A percentile compares a stretch with the other conserved stretches of the same genome.
phyloP scores from a whole-genome alignment of 2,797 vertebrate species.

The Sebastes cheni region DNA sequence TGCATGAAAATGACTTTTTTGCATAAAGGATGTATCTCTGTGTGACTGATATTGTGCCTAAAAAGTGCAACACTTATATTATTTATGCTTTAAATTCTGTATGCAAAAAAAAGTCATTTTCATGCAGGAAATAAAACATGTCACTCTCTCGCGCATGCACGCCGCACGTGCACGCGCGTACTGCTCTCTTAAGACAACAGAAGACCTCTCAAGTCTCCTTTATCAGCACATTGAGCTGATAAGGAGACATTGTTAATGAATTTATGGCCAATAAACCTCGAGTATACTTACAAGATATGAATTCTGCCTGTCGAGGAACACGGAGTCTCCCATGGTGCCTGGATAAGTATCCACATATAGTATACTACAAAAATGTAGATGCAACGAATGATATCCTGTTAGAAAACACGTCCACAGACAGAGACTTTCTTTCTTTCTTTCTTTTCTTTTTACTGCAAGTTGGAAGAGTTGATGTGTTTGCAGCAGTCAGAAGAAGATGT shows the following conservation, averaged over 20 bases:
- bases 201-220: too few relatives aligned
- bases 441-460: not conserved
- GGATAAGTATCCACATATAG: conserved; percentile 76
- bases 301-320: conserved; percentile 84
- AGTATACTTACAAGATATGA: conserved; percentile 81
- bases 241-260: not conserved
- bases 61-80: too few relatives aligned
- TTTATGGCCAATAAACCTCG: conserved; percentile 13
- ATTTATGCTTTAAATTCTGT: too few relatives aligned
- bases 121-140: too few relatives aligned
- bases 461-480: conserved; percentile 8
- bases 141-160: not conserved
- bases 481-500: conserved; percentile 23
- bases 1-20: too few relatives aligned
- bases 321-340: conserved; percentile 81
- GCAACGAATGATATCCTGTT: conserved; percentile 45
- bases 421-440: not conserved
- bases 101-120: too few relatives aligned
- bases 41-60: too few relatives aligned
- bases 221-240: too few relatives aligned
- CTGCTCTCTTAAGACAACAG: not conserved
- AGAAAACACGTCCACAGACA: conserved; percentile 23
- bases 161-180: not conserved
- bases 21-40: too few relatives aligned
- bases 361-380: conserved; percentile 25